Base-by-base conservation (phyloP, 2,888 invertebrate genomes). In the Nemapogon koenigi region DNA sequence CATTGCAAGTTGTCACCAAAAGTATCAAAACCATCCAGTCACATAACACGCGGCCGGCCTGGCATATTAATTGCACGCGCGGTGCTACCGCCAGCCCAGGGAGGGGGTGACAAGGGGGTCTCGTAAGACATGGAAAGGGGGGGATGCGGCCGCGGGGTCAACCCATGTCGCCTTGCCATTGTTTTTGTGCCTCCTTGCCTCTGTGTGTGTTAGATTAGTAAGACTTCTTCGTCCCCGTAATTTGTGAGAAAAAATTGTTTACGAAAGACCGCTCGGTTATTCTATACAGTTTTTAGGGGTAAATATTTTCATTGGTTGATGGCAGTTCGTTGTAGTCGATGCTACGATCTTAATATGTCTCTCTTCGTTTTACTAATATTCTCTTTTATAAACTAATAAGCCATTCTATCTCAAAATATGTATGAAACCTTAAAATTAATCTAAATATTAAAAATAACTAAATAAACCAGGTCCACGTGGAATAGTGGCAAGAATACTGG, bases 31-130 rank as follows among this genome's bases (percentile, higher is more conserved):
- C 11, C 1, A 2, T 1, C 30, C 13, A 7, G 43, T 49, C 59
- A 47, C 37, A 2, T 51, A 61, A 57, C 49, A 58, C 73, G 78
- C 75, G 75, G 76, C 64, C 67, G 71, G 67, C 73, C 73, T 72
- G 72, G 78, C 76, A 76, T 78, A 78, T 78, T 78, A 78, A 78
- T 78, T 78, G 78, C 78, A 76, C 73, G 76, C 43, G 43, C 78
- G 76, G 75, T 67, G 73, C 75, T 71, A 73, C 73, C 72, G 68
- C 29, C 33, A 27, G 10, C 31, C 35, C 35, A 16, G 36, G 33
- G 26, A 35, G 39, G 31, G 22, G 32, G 32, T 10, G 16, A 28
- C 16, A 15, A 33, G 14, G 32, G 26, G 33, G 38, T 26, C 26
- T 26, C 10, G 16, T 22, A 19, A 31, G 38, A 32, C 28, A 26